These are phyloP conservation scores for Pseudopleuronectes americanus DNA, from an alignment of 2,797 vertebrate genomes.

Conservation along the genomic window DNA sequence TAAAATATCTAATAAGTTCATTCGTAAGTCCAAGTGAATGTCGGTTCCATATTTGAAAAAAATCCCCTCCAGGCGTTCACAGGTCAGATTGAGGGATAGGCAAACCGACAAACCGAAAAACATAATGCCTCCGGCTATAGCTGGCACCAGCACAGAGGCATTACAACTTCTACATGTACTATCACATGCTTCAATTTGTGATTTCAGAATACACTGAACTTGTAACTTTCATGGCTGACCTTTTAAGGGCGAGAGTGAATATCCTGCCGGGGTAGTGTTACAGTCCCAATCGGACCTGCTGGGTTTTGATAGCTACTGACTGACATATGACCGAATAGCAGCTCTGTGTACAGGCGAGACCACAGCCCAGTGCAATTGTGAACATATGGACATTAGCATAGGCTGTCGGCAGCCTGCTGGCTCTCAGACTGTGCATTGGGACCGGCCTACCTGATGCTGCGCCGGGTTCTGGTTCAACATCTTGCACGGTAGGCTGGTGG, in stretches of 20 bases:
- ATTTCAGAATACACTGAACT: not conserved
- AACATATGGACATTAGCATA: constrained; percentile 81
- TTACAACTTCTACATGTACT: not conserved
- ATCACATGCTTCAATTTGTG: not conserved
- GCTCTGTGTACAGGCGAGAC: constrained; percentile 53
- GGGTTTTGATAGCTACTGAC: constrained; percentile 52
- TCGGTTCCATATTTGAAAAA: not conserved
- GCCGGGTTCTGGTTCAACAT: constrained; percentile 55
- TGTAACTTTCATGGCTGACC: not conserved
- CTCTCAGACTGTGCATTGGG: constrained; percentile 57
- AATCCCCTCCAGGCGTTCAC: not conserved
- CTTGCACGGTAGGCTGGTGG: constrained; percentile 52
- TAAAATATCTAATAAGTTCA: not conserved
- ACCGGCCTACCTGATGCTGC: constrained; percentile 55
- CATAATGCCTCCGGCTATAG: not conserved
- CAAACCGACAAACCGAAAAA: not conserved
- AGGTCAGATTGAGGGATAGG: not conserved
- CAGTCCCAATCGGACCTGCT: constrained; percentile 28
- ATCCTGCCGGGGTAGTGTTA: constrained; percentile 20
- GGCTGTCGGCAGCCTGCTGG: constrained; percentile 62
- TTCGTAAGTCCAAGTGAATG: not conserved
- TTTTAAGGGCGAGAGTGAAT: not conserved
- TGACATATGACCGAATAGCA: constrained; percentile 58
- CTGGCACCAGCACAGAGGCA: not conserved
- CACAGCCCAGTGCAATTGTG: constrained; percentile 31